These are phyloP conservation scores for Branchipolynoe longqiensis DNA, from an alignment of 2,888 invertebrate species.

Conservation along the genomic window DNA sequence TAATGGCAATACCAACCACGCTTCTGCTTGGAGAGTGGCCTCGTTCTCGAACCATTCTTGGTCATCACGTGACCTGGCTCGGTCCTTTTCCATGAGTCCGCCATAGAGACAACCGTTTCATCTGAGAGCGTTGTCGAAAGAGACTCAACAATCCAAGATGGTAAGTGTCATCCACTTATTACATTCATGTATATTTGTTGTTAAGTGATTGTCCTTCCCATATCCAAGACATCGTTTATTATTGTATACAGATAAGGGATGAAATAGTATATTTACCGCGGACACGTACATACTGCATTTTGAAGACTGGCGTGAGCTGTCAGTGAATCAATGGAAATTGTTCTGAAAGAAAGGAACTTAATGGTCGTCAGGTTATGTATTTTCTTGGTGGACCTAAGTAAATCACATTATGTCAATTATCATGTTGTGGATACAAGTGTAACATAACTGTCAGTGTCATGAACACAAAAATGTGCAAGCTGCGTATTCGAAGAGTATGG, in stretches of 20 bases:
- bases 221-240: background rate
- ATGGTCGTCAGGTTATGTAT: too few relatives aligned
- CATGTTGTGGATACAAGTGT: too few relatives aligned
- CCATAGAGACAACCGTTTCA: constrained; percentile 71
- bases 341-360: too few relatives aligned
- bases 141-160: constrained; percentile 78
- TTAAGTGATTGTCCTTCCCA: background rate
- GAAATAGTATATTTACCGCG: background rate
- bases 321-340: constrained; percentile 27
- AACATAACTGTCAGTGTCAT: background rate
- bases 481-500: background rate
- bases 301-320: background rate
- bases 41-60: constrained; percentile 20
- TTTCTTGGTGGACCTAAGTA: too few relatives aligned
- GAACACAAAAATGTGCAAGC: background rate
- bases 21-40: constrained; percentile 6
- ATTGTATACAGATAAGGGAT: background rate
- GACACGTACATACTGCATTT: background rate
- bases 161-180: constrained; percentile 70
- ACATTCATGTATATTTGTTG: background rate
- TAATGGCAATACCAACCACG: too few relatives aligned
- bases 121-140: constrained; percentile 72
- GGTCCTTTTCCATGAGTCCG: constrained; percentile 77
- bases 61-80: constrained; percentile 70
- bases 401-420: too few relatives aligned